Evolutionary conservation across 2,888 invertebrate species (phyloP).

Genomic region (Volucella bombylans): DNA sequence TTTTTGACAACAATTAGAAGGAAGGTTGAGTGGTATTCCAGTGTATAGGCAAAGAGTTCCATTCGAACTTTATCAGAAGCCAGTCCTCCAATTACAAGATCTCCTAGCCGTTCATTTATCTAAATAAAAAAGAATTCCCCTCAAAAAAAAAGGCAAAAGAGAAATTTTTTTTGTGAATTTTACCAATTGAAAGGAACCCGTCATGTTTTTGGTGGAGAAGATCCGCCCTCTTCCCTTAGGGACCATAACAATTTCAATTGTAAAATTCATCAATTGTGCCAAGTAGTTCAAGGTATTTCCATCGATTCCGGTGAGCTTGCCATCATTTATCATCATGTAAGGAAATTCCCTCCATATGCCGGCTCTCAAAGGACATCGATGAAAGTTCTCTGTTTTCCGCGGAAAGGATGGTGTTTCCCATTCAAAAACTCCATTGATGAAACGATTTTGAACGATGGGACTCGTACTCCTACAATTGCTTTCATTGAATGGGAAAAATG

Average conservation of each 20-base stretch:
- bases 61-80: background rate
- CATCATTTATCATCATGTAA: background rate
- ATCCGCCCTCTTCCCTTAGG: background rate
- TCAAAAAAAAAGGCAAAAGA: background rate
- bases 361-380: conserved; percentile 16
- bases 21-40: background rate
- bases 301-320: background rate
- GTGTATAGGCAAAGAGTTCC: background rate
- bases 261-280: conserved; percentile 6
- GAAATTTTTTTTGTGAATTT: background rate
- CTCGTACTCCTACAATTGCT: background rate
- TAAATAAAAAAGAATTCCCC: background rate
- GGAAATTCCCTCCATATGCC: background rate
- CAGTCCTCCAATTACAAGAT: background rate
- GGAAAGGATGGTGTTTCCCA: background rate
- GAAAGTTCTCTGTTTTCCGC: conserved; percentile 9
- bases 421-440: conserved; percentile 7
- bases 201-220: background rate
- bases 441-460: conserved; percentile 10
- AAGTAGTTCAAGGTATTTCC: background rate
- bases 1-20: background rate
- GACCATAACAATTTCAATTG: background rate
- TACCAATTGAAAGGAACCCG: conserved; percentile 18
- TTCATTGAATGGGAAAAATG: conserved; percentile 26
- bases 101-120: conserved; percentile 14